Evolutionary conservation across 2,797 vertebrate genomes (phyloP).

Genomic region (Poecilia wingei): DNA sequence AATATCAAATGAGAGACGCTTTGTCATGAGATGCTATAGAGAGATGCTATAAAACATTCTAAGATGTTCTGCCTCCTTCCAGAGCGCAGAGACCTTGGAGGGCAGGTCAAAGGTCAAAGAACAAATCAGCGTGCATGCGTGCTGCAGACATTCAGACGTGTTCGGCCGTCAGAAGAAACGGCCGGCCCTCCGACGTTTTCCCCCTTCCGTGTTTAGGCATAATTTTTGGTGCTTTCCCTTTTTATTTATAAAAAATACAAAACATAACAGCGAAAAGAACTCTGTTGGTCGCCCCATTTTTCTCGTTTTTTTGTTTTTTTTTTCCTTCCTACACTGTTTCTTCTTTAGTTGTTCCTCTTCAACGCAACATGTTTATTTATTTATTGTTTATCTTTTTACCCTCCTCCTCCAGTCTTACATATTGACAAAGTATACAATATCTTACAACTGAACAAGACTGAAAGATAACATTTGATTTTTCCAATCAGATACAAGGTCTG

Average conservation of each 20-base stretch:
- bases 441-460: slow-evolving; percentile 89
- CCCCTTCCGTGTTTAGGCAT: slow-evolving; percentile 77
- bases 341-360: slow-evolving; percentile 64
- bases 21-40: slow-evolving; percentile 79
- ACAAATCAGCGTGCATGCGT: slow-evolving; percentile 83
- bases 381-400: slow-evolving; percentile 47
- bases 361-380: slow-evolving; percentile 55
- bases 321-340: slow-evolving; percentile 77
- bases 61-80: slow-evolving; percentile 70
- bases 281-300: slow-evolving; percentile 68
- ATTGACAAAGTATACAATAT: slow-evolving; percentile 94
- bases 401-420: slow-evolving; percentile 85
- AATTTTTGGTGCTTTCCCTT: slow-evolving; percentile 85
- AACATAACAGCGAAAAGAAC: slow-evolving; percentile 85
- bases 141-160: slow-evolving; percentile 80
- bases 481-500: slow-evolving; percentile 79
- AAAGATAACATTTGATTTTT: slow-evolving; percentile 83
- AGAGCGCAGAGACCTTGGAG: slow-evolving; percentile 59
- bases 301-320: slow-evolving; percentile 46
- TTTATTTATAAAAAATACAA: slow-evolving; percentile 95
- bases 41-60: slow-evolving; percentile 83
- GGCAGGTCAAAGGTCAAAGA: slow-evolving; percentile 66
- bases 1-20: slow-evolving; percentile 77
- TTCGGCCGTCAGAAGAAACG: slow-evolving; percentile 69
- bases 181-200: slow-evolving; percentile 60